Evolutionary conservation across 2,113 vertebrate genomes (phyloP), one percentile per base, ranked within the genome.

Genomic region (Capricornis sumatraensis): DNA sequence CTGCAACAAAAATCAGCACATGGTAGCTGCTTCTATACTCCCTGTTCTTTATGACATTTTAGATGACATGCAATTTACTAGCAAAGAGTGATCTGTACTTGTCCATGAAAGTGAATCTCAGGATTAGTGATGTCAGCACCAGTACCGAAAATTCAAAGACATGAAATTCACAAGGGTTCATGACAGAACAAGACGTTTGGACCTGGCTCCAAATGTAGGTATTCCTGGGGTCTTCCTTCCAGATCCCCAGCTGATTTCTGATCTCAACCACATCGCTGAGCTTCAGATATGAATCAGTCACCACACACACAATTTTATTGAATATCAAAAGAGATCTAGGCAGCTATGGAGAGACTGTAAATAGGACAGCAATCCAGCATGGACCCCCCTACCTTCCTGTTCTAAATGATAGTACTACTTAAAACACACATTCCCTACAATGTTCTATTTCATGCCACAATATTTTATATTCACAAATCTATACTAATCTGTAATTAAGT

Each of bases 151-250:
- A 40, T 62, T 79, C 43, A 50, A 87, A 55, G 43, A 89, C 78
- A 40, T 58, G 36, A 36, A 93, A 93, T 30, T 89, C 17, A 36
- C 5, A 0, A 25, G 43, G 50, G 76, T 57, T 71, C 7, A 11
- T 10, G 15, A 67, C 40, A 57, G 45, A 71, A 30, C 25, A 23
- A 28, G 15, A n/a, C 0, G 5, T 1, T 33, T 2, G 25, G 40
- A 43, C 0, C 7, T 2, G 5, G 3, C 7, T 83, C 57, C 5
- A 52, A 25, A 0, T 14, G 2, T 23, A 12, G 7, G 7, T 17
- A 7, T 89, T 53, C 28, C 28, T 9, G n/a, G 15, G 14, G 52
- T 28, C 15, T 87, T 81, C 40, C 7, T 84, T 76, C 27, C 8
- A 71, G 53, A 57, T 64, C 8, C 27, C 25, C 28, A 43, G 21